Evolutionary conservation across 2,797 vertebrate genomes (phyloP), one percentile per base, ranked within the genome.

Genomic region (Gymnoscopelus microlampas): DNA sequence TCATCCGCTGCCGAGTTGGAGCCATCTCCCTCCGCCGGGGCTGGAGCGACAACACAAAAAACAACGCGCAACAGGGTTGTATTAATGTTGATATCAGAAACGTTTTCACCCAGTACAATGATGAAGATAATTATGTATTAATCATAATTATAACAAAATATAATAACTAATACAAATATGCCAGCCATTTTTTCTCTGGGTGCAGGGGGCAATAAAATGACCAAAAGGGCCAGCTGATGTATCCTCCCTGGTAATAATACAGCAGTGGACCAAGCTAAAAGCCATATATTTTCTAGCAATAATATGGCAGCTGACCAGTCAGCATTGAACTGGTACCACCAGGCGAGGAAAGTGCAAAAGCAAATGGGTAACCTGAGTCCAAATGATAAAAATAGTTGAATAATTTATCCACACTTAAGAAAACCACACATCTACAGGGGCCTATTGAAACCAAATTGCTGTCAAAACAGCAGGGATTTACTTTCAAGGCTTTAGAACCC

Each of bases 1-100:
- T 95, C 95, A 63, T 98, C 97, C 71, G 89, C 92, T 3, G 88
- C 87, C 53, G 86, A 85, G 70, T 63, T 89, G 77, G 92, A 85
- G 60, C 80, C 76, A 63, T 97, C 95, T 82, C 81, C 94, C 88
- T 67, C 65, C 70, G 80, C 14, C 23, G 87, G 83, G 60, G 82
- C 78, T 83, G 9, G 15, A 24, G 1, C 12, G 4, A 44, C 1
- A 15, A 26, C 32, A 44, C 4, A 47, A n/a, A 51, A 53, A 4
- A 62, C 24, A 63, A 29, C 49, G 13, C 3, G 11, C 14, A 50
- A 12, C 14, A 50, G 11, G 11, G 49, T 50, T 50, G 49, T n/a
- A 50, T 2, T n/a, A 50, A 4, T 50, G 14, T 50, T n/a, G 14
- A 12, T n/a, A 50, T 50, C 12, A 50, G 11, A 12, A 50, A 50